A percentile compares a stretch with the other conserved stretches of the same genome.
These are phyloP conservation scores for Hyphantria cunea DNA, from an alignment of 1,140 invertebrate species.

Conservation along the genomic window DNA sequence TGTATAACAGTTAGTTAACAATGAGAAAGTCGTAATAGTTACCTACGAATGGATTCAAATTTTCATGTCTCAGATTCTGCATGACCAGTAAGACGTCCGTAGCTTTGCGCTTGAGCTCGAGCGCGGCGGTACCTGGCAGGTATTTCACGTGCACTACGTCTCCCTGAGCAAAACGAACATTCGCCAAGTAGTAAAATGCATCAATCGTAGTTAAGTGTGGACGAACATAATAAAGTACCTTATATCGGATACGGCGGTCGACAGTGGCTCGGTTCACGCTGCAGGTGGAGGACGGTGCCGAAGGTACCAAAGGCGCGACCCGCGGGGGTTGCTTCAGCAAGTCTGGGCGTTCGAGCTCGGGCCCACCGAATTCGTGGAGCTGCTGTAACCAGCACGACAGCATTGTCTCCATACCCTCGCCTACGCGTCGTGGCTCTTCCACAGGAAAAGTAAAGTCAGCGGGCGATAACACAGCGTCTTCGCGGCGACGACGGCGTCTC, in stretches of 20 bases:
- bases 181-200: background rate
- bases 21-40: too few relatives aligned
- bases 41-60: conserved; percentile 92
- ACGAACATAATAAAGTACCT: conserved; percentile 82
- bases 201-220: too few relatives aligned
- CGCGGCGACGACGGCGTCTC: conserved; percentile 27
- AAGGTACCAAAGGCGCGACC: conserved; percentile 74
- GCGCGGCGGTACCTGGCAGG: conserved; percentile 81
- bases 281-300: conserved; percentile 82
- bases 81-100: conserved; percentile 91
- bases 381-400: conserved; percentile 91
- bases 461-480: conserved; percentile 38
- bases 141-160: conserved; percentile 94
- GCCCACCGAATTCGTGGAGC: conserved; percentile 89
- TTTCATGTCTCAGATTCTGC: conserved; percentile 93
- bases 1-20: too few relatives aligned
- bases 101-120: conserved; percentile 90
- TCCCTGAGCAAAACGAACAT: conserved; percentile 82
- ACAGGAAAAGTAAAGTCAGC: conserved; percentile 59
- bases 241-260: conserved; percentile 89
- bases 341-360: conserved; percentile 91
- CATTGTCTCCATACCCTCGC: conserved; percentile 92
- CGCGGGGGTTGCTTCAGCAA: conserved; percentile 86
- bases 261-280: conserved; percentile 86
- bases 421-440: conserved; percentile 80